Evolutionary conservation across 1,140 invertebrate genomes (phyloP), one percentile per base, ranked within the genome.

Genomic region (Micrasema minimum): DNA sequence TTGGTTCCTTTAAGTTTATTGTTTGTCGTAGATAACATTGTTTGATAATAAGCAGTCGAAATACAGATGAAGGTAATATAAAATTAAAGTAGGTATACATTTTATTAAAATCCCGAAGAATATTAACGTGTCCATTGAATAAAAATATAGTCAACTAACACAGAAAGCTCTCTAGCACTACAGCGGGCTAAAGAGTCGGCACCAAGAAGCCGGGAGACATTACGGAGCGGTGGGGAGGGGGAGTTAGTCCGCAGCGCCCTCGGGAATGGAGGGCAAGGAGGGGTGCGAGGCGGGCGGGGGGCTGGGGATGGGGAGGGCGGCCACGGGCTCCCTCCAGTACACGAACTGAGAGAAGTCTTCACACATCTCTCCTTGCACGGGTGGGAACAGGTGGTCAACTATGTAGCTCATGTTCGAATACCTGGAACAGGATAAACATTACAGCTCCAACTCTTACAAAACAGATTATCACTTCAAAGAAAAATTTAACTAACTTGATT

Each of bases 371-470:
- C 88, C 88, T 48, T 86, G 84, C 71, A 88, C 87, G 16, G 87
- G 88, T 66, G 96, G 96, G 81, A 97, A 99, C 80, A 98, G 89
- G 83, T 97, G 95, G 85, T 98, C 96, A 45, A 96, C 95, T 68
- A 97, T 90, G 82, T 94, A 91, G 72, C 93, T 94, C 91, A 98
- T 93, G 80, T 93, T 93, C 50, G 91, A 91, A 83, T 98, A 98
- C 77, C 95, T 97, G 69, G 2, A 69, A 69, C 22, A 55, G 35
- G 16, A 31, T 31, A 31, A 31, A 31, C 26, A 31, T 31, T 31
- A 31, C 7, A 31, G 26, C 7, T 31, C 7, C 26, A 31, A 31
- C 26, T 31, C 26, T 4, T 31, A n/a, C 18, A 7, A n/a, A 48
- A 16, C 12, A 48, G 9, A 16, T n/a, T 48, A n/a, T n/a, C n/a